These are phyloP conservation scores for Macrotis lagotis DNA, from an alignment of 2,113 vertebrate genomes.

Conservation along the genomic window DNA sequence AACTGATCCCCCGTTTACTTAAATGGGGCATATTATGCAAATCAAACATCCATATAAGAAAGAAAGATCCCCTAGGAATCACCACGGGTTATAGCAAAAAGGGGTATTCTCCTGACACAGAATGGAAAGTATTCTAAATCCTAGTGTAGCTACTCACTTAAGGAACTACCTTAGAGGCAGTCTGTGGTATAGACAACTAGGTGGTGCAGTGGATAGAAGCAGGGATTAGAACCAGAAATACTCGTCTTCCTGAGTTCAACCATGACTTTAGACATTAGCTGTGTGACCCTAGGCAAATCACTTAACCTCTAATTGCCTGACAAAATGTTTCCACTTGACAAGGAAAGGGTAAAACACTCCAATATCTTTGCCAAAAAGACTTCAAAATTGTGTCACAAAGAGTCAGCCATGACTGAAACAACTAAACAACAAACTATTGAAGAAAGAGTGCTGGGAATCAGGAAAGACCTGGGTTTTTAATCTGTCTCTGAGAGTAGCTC, in stretches of 20 bases:
- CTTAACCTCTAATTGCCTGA: not conserved
- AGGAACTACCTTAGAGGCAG: not conserved
- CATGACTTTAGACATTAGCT: not conserved
- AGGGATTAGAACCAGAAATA: not conserved
- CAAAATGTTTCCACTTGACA: not conserved
- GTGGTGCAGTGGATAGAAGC: not conserved
- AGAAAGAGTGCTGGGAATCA: not conserved
- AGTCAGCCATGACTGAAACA: not conserved
- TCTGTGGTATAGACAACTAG: not conserved
- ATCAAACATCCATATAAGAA: not conserved
- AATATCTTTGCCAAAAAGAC: too few relatives aligned
- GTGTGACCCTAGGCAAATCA: not conserved
- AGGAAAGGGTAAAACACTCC: not conserved
- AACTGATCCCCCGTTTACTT: not conserved
- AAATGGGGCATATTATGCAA: not conserved
- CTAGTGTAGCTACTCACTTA: not conserved
- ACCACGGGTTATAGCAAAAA: not conserved
- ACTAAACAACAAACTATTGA: not conserved
- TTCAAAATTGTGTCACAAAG: not conserved
- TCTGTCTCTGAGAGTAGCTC: not conserved
- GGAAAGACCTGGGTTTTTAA: not conserved
- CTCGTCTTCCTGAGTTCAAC: not conserved
- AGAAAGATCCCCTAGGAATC: not conserved
- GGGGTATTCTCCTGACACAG: not conserved
- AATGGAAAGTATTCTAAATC: not conserved